These are phyloP conservation scores for Sphaerodactylus townsendi DNA, from an alignment of 2,113 vertebrate species.

Conservation along the genomic window DNA sequence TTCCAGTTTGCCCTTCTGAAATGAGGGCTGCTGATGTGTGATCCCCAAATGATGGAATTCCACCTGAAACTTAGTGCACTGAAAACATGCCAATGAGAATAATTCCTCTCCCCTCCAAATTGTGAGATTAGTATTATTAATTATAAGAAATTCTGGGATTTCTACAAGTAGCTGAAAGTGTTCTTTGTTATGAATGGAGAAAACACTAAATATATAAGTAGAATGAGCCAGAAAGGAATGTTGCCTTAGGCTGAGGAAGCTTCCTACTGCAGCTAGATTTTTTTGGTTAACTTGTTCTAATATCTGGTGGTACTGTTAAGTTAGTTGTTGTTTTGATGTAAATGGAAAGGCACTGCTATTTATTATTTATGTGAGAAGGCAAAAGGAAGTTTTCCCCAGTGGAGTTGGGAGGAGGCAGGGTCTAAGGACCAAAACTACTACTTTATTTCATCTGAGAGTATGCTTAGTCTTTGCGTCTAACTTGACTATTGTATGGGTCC, in stretches of 20 bases:
- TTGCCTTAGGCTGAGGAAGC: not conserved
- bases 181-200: no score
- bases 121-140: not conserved
- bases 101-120: not conserved
- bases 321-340: no score
- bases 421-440: not conserved
- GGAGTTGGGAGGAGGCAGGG: not conserved
- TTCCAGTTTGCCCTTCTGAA: not conserved
- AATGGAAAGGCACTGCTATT: not conserved
- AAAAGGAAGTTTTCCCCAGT: not conserved
- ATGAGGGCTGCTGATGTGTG: not conserved
- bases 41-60: not conserved
- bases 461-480: not conserved
- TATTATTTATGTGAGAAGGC: not conserved
- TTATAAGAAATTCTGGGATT: not conserved
- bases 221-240: no score
- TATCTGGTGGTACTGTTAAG: not conserved
- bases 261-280: not conserved
- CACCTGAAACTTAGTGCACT: not conserved
- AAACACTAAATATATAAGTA: no score
- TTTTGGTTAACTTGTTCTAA: not conserved
- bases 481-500: constrained; percentile 9
- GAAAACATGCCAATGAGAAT: not conserved
- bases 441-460: not conserved
- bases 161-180: not conserved